Conservation (phyloP, 2,113 vertebrate species). For the Odocoileus hemionus region DNA sequence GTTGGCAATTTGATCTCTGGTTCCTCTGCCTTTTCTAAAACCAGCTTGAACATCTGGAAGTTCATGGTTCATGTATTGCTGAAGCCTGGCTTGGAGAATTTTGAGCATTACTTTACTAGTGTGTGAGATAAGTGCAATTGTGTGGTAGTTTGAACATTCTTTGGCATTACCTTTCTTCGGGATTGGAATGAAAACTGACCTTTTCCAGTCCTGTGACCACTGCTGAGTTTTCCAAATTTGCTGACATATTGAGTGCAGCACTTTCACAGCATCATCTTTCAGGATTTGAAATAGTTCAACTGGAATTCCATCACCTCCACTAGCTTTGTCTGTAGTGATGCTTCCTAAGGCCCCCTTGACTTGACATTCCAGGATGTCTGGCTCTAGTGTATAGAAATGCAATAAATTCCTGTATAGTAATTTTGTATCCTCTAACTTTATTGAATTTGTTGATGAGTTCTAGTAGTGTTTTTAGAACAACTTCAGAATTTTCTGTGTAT, state of each 20-base stretch:
- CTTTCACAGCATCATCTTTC: not conserved
- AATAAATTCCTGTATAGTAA: not conserved
- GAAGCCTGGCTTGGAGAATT: not conserved
- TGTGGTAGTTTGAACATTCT: not conserved
- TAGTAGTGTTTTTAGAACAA: not conserved
- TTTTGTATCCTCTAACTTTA: not conserved
- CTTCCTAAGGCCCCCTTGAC: not conserved
- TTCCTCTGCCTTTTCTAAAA: not conserved
- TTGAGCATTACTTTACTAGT: not conserved
- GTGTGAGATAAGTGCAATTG: not conserved
- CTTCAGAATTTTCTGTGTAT: not conserved
- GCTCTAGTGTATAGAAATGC: not conserved
- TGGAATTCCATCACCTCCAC: not conserved
- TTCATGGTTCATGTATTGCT: rapidly evolving
- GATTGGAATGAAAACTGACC: not conserved
- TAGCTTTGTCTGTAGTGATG: not conserved
- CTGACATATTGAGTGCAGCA: not conserved
- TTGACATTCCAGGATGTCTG: not conserved
- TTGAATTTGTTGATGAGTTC: not conserved
- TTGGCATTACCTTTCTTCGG: not conserved
- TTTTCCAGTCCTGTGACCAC: not conserved
- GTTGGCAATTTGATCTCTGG: not conserved
- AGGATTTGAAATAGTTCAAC: not conserved
- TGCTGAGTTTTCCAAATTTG: not conserved
- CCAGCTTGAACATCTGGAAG: not conserved